These are phyloP conservation scores for Pseudorhombus dupliciocellatus DNA, from an alignment of 2,113 vertebrate species.

Conservation along the genomic window DNA sequence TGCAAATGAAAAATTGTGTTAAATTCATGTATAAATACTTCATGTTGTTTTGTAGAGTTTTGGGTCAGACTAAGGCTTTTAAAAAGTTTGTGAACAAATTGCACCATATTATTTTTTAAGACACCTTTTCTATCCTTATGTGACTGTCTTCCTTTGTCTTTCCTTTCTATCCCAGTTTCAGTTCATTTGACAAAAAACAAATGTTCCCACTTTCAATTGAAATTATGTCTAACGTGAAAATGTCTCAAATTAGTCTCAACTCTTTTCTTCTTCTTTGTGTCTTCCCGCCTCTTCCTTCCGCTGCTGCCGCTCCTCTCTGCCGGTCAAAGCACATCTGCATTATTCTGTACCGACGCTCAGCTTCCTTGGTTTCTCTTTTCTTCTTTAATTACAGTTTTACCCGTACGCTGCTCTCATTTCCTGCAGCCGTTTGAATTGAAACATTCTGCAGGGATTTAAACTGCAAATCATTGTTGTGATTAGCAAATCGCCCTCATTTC, in stretches of 20 bases:
- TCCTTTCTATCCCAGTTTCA: too few relatives aligned
- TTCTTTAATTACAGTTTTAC: constrained; percentile 61
- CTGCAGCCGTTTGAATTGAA: constrained; percentile 47
- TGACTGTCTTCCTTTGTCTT: too few relatives aligned
- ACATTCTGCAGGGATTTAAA: constrained; percentile 47
- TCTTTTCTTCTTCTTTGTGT: not conserved
- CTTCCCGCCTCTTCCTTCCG: not conserved
- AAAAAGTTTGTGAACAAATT: too few relatives aligned
- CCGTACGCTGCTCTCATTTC: constrained; percentile 52
- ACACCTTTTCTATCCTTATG: too few relatives aligned
- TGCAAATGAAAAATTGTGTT: too few relatives aligned
- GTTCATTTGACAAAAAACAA: too few relatives aligned
- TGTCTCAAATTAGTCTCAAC: not conserved
- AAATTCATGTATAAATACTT: too few relatives aligned
- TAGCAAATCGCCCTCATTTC: constrained; percentile 47
- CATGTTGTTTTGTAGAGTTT: too few relatives aligned
- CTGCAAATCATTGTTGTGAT: constrained; percentile 51
- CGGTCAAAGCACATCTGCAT: constrained; percentile 28
- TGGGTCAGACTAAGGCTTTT: too few relatives aligned
- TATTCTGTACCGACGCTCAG: constrained; percentile 42
- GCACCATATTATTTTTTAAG: too few relatives aligned
- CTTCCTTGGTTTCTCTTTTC: constrained; percentile 28
- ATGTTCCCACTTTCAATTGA: too few relatives aligned
- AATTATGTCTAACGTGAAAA: not conserved
- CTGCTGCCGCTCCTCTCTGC: not conserved